Percentiles rank a stretch among this genome's conserved stretches.
These are phyloP conservation scores for Neocloeon triangulifer DNA, from an alignment of 1,140 invertebrate species.

Conservation along the genomic window DNA sequence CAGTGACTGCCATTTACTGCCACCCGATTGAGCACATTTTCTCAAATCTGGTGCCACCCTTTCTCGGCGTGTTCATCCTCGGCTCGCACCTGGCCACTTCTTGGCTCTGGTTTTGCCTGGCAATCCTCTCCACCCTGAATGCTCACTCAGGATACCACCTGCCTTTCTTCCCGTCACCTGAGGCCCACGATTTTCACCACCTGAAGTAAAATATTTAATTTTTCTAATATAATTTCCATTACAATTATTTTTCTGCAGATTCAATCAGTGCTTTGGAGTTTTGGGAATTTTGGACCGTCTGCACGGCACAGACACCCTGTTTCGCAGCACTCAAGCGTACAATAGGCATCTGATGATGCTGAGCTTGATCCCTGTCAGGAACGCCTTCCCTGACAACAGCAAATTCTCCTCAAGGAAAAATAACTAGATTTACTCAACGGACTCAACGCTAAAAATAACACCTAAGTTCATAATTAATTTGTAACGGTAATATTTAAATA, in stretches of 20 bases:
- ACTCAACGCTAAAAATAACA: too few relatives aligned
- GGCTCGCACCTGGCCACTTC: constrained; percentile 61
- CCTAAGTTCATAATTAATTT: too few relatives aligned
- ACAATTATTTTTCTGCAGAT: constrained; percentile 24
- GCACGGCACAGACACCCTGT: constrained; percentile 62
- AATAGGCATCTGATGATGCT: constrained; percentile 56
- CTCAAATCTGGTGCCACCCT: constrained; percentile 57
- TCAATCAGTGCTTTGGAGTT: constrained; percentile 69
- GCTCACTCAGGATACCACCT: constrained; percentile 76
- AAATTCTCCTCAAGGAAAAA: constrained; percentile 16
- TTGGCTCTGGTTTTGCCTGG: constrained; percentile 64
- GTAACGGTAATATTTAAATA: too few relatives aligned
- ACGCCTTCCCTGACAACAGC: constrained; percentile 44
- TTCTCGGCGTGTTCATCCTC: constrained; percentile 56
- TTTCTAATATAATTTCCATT: neutral
- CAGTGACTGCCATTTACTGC: constrained; percentile 63
- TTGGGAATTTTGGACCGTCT: constrained; percentile 62
- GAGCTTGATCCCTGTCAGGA: constrained; percentile 47
- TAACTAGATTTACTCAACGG: too few relatives aligned
- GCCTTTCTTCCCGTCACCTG: constrained; percentile 71
- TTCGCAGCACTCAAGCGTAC: constrained; percentile 47
- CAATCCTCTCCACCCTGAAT: constrained; percentile 57
- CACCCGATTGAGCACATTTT: constrained; percentile 72
- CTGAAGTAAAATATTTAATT: constrained; percentile 36
- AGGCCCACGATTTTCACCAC: constrained; percentile 81